A percentile compares a stretch with the other conserved stretches of the same genome.
These are phyloP conservation scores for Campylomormyrus tamandua DNA, from an alignment of 2,113 vertebrate genomes.

Conservation along the genomic window DNA sequence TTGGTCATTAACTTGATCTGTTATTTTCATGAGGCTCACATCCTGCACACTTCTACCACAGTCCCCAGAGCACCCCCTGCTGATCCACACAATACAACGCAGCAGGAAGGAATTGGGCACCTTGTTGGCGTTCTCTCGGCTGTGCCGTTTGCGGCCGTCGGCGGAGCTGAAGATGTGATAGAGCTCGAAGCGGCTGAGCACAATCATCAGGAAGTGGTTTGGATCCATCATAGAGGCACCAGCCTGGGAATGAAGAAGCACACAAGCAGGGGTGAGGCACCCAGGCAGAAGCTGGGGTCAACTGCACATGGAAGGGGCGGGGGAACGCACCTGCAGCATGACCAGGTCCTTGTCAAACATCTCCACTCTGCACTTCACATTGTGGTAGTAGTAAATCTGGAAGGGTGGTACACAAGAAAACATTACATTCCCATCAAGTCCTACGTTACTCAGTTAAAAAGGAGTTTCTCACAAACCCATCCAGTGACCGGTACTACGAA, in stretches of 20 bases:
- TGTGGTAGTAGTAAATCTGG: conserved; percentile 98
- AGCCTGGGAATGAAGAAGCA: conserved; percentile 58
- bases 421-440: background rate
- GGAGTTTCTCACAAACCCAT: background rate
- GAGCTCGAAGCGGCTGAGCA: conserved; percentile 90
- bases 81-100: background rate
- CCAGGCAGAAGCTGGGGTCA: background rate
- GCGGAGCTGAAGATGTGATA: conserved; percentile 87
- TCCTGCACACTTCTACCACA: background rate
- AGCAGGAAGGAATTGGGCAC: conserved; percentile 44
- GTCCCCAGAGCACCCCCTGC: background rate
- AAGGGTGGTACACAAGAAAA: conserved; percentile 16
- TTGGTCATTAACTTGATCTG: background rate
- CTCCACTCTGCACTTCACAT: conserved; percentile 93
- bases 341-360: conserved; percentile 98
- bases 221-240: conserved; percentile 98
- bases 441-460: background rate
- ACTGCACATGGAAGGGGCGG: background rate
- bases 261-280: background rate
- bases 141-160: conserved; percentile 83
- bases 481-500: too few relatives aligned
- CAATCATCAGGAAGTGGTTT: conserved; percentile 96
- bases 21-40: background rate
- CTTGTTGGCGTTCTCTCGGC: conserved; percentile 80
- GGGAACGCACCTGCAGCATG: conserved; percentile 77